Percentiles rank a stretch among this genome's conserved stretches.
These are phyloP conservation scores for Lucifuga dentata DNA, from an alignment of 2,113 vertebrate genomes.

Conservation along the genomic window DNA sequence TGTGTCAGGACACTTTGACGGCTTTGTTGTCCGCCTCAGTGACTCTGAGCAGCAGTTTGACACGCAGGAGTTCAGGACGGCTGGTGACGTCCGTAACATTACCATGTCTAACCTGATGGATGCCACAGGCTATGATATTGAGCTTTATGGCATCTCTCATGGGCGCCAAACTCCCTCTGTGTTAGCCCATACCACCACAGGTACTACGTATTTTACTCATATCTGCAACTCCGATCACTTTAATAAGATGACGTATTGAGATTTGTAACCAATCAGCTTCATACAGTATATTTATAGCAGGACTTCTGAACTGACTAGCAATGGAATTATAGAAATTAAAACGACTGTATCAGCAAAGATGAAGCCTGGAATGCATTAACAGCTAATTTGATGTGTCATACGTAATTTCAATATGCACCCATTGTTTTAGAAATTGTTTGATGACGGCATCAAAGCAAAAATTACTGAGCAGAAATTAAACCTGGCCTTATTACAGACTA, in stretches of 20 bases:
- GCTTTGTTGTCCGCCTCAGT: constrained; percentile 80
- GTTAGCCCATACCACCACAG: constrained; percentile 77
- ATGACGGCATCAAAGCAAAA: too few relatives aligned
- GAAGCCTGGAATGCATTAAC: constrained; percentile 3
- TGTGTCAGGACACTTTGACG: constrained; percentile 81
- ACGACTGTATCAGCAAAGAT: too few relatives aligned
- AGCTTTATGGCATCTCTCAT: constrained; percentile 81
- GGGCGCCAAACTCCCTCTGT: constrained; percentile 79
- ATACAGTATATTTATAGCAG: too few relatives aligned
- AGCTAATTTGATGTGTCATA: constrained; percentile 15
- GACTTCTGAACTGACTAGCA: too few relatives aligned
- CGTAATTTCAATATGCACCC: too few relatives aligned
- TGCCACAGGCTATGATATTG: constrained; percentile 79
- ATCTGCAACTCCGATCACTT: constrained; percentile 20
- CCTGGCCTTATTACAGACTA: too few relatives aligned
- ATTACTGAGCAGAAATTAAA: too few relatives aligned
- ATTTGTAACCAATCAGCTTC: too few relatives aligned
- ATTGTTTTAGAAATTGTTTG: too few relatives aligned
- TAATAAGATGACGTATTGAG: too few relatives aligned
- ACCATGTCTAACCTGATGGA: constrained; percentile 79
- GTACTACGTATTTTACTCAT: constrained; percentile 77
- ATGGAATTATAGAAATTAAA: too few relatives aligned
- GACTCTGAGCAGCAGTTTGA: constrained; percentile 79
- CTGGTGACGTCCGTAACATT: constrained; percentile 62
- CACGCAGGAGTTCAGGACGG: constrained; percentile 76